Conservation (phyloP, 2,797 vertebrate genomes). For the Syngnathus rostellatus region DNA sequence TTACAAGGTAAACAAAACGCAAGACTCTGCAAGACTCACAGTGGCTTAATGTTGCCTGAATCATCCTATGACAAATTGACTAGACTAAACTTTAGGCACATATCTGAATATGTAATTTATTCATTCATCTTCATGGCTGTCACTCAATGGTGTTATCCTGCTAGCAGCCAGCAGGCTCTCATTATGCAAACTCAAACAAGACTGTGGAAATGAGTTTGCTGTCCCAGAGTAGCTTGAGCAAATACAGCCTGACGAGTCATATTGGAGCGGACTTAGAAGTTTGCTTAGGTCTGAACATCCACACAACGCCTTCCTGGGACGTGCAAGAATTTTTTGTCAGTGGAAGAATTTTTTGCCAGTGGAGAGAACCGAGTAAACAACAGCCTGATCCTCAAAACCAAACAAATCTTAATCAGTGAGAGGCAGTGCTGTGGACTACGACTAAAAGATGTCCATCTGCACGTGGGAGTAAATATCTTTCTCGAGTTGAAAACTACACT, state of each 20-base stretch:
- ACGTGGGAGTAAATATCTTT: constrained; percentile 14
- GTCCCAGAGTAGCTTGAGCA: constrained; percentile 62
- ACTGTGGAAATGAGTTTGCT: constrained; percentile 60
- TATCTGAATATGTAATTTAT: constrained; percentile 34
- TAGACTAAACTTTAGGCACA: constrained; percentile 22
- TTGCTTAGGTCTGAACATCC: constrained; percentile 39
- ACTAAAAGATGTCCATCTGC: constrained; percentile 43
- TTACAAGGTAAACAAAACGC: constrained; percentile 3
- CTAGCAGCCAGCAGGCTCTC: constrained; percentile 51
- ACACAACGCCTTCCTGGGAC: constrained; percentile 44
- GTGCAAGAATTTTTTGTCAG: constrained; percentile 47
- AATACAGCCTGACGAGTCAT: constrained; percentile 63
- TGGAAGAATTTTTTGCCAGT: constrained; percentile 47
- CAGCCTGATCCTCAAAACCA: constrained; percentile 47
- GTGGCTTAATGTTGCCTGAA: constrained; percentile 4
- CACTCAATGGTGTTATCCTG: constrained; percentile 55
- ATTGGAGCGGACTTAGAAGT: constrained; percentile 52
- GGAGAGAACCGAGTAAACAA: constrained; percentile 49
- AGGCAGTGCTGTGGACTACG: constrained; percentile 23
- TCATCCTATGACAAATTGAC: constrained; percentile 10
- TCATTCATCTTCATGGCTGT: constrained; percentile 47
- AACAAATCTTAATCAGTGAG: constrained; percentile 36
- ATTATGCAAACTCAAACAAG: constrained; percentile 70
- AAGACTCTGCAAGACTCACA: constrained; percentile 2
- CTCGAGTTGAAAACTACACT: background rate